Conservation (phyloP, 2,888 invertebrate genomes). For the Pyrrhosoma nymphula region DNA sequence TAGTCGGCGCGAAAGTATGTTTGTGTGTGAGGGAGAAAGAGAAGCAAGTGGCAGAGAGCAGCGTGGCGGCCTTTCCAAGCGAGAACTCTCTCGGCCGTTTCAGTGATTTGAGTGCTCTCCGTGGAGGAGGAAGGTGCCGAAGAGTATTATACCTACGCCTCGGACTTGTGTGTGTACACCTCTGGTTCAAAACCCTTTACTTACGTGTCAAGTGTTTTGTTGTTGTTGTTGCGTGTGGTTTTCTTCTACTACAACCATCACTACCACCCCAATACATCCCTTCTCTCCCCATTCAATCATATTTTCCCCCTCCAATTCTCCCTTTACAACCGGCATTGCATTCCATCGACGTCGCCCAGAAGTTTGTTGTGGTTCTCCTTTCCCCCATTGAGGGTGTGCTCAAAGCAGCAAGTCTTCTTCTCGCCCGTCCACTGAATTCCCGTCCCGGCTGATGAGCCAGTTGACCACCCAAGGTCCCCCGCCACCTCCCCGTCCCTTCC, state of each 20-base stretch:
- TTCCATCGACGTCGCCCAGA: too few species aligned
- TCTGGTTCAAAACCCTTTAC: too few species aligned
- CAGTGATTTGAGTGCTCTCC: constrained; percentile 42
- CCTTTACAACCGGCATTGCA: too few species aligned
- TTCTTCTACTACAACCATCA: too few species aligned
- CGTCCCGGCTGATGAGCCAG: background rate
- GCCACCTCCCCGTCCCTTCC: background rate
- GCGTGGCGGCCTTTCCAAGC: background rate
- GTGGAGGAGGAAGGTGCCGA: background rate
- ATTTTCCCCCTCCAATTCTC: too few species aligned
- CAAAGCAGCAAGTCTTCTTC: background rate
- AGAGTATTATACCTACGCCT: background rate
- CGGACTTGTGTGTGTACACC: background rate
- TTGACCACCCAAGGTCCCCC: background rate
- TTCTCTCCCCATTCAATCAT: too few species aligned
- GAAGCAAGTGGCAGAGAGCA: background rate
- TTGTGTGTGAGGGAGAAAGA: constrained; percentile 3
- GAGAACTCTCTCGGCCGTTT: background rate
- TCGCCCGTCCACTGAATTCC: background rate
- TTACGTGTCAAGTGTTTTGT: background rate
- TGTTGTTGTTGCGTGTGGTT: background rate
- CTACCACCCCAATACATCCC: too few species aligned
- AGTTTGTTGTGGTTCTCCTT: too few species aligned
- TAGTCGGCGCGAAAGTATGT: constrained; percentile 44
- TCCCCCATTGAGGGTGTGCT: too few species aligned